Base-by-base conservation (phyloP, 1,140 invertebrate species). In the Drosophila pandora region DNA sequence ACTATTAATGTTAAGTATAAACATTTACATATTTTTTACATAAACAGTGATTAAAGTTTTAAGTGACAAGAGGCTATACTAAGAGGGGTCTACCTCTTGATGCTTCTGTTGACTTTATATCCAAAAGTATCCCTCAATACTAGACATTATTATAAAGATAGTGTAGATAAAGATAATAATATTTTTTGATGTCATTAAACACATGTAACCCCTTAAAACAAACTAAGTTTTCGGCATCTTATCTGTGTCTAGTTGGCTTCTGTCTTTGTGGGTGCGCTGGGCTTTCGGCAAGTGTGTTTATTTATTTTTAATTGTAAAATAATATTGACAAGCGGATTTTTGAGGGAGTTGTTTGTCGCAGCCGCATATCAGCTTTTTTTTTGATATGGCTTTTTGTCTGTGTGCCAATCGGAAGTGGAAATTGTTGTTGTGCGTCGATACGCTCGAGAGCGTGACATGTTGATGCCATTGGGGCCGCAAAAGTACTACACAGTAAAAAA, bases 321-420 rank as follows among this genome's bases (percentile, higher is more conserved):
- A 78, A 81, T 75, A 87, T 87, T 81, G 68, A 75, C 83, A 69
- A 53, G 30, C 54, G 37, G 41, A 81, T 41, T 85, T 73, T 73
- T 53, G 55, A 76, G 39, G 23, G 53, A 67, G 64, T 74, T 70
- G 67, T 67, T 64, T 37, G 49, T 54, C 57, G 48, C 71, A 68
- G 55, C 43, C 64, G 54, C 67, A 70, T 84, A 74, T 65, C 48
- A 34, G 25, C n/a, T 34, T 41, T 56, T 54, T 43, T 52, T 63
- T 69, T 68, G 43, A 71, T 67, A 67, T 64, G 59, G 2, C 28
- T 52, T 41, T 61, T 43, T 43, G 34, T 54, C 52, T 74, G 61
- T 62, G 68, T 64, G 55, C 58, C 61, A 82, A 78, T 87, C 83
- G 83, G 82, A 87, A 87, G 82, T 87, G 78, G 75, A 60, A 82